phyloP scores from a whole-genome alignment of 2,113 vertebrate species.

The Aleadryas rufinucha region DNA sequence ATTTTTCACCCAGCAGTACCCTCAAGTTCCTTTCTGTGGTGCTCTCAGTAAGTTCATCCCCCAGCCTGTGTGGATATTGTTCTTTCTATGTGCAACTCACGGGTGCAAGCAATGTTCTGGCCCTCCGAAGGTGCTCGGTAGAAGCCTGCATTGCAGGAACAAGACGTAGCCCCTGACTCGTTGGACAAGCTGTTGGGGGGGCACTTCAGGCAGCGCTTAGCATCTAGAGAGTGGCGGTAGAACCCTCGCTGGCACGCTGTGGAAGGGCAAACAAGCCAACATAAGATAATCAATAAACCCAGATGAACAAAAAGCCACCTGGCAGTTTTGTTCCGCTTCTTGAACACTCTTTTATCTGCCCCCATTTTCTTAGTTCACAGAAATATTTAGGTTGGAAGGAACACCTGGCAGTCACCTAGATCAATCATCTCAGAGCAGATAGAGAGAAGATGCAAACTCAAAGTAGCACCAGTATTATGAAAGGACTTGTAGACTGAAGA shows the following conservation, averaged over 20 bases:
- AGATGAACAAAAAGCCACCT: not conserved
- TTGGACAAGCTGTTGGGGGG: slow-evolving; percentile 68
- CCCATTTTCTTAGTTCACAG: not conserved
- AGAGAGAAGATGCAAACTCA: not conserved
- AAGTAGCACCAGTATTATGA: not conserved
- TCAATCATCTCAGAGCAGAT: not conserved
- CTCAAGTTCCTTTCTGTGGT: not conserved
- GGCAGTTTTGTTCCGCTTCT: not conserved
- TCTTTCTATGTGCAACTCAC: slow-evolving; percentile 55
- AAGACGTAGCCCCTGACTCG: slow-evolving; percentile 44
- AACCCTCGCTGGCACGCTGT: slow-evolving; percentile 71
- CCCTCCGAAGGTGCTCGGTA: slow-evolving; percentile 66
- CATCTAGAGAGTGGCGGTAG: slow-evolving; percentile 59
- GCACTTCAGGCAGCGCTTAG: slow-evolving; percentile 64
- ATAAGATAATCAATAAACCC: not conserved
- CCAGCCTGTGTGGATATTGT: not conserved
- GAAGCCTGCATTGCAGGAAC: slow-evolving; percentile 67
- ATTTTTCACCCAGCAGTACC: not conserved
- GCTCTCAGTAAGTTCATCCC: not conserved
- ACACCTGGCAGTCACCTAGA: not conserved
- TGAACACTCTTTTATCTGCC: not conserved
- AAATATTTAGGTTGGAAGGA: not conserved
- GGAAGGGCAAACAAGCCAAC: not conserved
- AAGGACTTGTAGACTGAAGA: not conserved
- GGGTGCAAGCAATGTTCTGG: slow-evolving; percentile 66